Evolutionary conservation across 2,797 vertebrate genomes (phyloP).

Genomic region (Otolemur crassicaudatus): DNA sequence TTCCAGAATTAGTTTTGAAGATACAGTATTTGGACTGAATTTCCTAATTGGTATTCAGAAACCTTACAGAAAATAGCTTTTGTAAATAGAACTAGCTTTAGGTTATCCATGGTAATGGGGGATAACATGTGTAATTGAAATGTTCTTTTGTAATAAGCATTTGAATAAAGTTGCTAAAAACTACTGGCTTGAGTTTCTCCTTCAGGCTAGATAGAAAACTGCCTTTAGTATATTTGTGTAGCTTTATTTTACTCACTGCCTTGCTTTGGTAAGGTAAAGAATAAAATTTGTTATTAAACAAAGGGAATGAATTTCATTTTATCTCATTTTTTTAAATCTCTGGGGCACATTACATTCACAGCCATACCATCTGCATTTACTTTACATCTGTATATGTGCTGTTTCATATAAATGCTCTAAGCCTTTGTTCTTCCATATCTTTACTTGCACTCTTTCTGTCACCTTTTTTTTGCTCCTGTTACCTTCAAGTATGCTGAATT

Average conservation of each 20-base stretch:
- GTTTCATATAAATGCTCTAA: neutral
- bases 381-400: neutral
- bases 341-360: neutral
- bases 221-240: neutral
- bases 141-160: neutral
- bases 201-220: neutral
- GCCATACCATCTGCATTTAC: neutral
- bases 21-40: conserved; percentile 22
- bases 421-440: neutral
- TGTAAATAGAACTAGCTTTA: conserved; percentile 18
- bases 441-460: neutral
- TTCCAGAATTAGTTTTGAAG: conserved; percentile 48
- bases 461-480: neutral
- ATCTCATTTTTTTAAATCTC: neutral
- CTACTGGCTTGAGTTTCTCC: neutral
- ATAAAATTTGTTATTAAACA: neutral
- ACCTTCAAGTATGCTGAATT: neutral
- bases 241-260: conserved; percentile 34
- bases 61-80: conserved; percentile 35
- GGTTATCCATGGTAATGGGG: conserved; percentile 27
- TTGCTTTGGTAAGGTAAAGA: neutral
- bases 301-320: conserved; percentile 14
- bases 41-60: conserved; percentile 39
- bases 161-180: conserved; percentile 33
- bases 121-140: conserved; percentile 29